These are phyloP conservation scores for Tenthredo scrophulariae DNA, from an alignment of 2,888 invertebrate genomes.

Conservation along the genomic window DNA sequence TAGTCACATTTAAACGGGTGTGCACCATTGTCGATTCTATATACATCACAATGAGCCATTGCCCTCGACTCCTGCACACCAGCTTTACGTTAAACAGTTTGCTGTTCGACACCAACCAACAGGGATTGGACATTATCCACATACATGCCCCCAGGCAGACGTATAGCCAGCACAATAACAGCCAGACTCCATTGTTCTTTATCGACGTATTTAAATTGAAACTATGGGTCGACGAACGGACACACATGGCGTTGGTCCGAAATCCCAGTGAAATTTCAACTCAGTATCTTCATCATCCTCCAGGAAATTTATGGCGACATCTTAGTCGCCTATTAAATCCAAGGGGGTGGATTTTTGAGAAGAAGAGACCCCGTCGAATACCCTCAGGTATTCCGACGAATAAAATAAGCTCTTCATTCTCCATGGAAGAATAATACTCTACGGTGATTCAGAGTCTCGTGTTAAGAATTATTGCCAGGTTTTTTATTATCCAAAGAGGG, in stretches of 20 bases:
- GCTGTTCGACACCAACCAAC: constrained; percentile 6
- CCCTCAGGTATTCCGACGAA: too few relatives aligned
- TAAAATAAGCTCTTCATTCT: too few relatives aligned
- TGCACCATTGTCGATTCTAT: neutral
- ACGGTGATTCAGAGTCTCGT: neutral
- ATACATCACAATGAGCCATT: neutral
- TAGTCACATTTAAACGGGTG: neutral
- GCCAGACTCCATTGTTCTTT: constrained; percentile 48
- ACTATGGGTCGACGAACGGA: constrained; percentile 37
- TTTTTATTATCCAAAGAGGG: neutral
- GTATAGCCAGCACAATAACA: constrained; percentile 2
- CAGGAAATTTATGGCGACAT: neutral
- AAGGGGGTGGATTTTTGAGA: too few relatives aligned
- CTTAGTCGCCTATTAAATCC: neutral
- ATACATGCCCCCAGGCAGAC: neutral
- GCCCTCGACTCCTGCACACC: neutral
- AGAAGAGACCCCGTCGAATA: too few relatives aligned
- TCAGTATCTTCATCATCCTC: neutral
- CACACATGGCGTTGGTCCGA: neutral
- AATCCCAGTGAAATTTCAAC: neutral
- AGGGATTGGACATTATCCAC: constrained; percentile 22
- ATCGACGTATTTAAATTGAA: constrained; percentile 21
- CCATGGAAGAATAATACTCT: too few relatives aligned
- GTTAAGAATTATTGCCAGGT: neutral
- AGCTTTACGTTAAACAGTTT: constrained; percentile 30